phyloP scores from a whole-genome alignment of 2,113 vertebrate genomes.

The Psittacus erithacus region DNA sequence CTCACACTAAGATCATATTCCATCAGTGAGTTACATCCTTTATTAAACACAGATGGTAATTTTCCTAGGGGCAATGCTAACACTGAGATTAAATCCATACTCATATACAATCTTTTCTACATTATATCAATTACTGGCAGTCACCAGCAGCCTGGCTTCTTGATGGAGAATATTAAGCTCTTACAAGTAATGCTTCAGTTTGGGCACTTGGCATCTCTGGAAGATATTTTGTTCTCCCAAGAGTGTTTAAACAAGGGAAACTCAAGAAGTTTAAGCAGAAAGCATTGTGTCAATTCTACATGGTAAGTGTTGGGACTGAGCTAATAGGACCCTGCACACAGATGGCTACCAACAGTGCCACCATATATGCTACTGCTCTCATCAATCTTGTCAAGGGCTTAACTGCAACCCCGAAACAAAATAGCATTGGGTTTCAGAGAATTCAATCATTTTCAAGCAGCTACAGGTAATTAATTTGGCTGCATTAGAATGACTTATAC shows the following conservation, averaged over 20 bases:
- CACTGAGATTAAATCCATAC: not conserved
- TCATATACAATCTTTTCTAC: not conserved
- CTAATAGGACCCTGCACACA: not conserved
- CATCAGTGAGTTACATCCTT: not conserved
- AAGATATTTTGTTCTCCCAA: not conserved
- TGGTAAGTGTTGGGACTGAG: not conserved
- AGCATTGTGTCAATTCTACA: not conserved
- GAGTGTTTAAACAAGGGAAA: conserved; percentile 38
- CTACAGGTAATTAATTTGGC: not conserved
- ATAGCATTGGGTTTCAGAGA: not conserved
- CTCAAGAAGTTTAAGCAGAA: not conserved
- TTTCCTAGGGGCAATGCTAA: not conserved
- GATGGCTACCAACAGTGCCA: not conserved
- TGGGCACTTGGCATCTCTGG: not conserved
- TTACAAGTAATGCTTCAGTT: not conserved
- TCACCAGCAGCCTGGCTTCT: not conserved
- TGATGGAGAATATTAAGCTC: not conserved
- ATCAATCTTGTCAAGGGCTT: not conserved
- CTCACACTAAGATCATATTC: not conserved
- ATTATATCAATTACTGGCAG: not conserved
- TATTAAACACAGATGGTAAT: conserved; percentile 8
- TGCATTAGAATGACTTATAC: not conserved
- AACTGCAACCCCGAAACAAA: not conserved
- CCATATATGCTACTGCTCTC: not conserved
- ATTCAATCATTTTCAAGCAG: not conserved